A percentile compares a stretch with the other conserved stretches of the same genome.
Evolutionary conservation across 2,113 vertebrate species (phyloP).

Genomic region (Haplochromis burtoni): DNA sequence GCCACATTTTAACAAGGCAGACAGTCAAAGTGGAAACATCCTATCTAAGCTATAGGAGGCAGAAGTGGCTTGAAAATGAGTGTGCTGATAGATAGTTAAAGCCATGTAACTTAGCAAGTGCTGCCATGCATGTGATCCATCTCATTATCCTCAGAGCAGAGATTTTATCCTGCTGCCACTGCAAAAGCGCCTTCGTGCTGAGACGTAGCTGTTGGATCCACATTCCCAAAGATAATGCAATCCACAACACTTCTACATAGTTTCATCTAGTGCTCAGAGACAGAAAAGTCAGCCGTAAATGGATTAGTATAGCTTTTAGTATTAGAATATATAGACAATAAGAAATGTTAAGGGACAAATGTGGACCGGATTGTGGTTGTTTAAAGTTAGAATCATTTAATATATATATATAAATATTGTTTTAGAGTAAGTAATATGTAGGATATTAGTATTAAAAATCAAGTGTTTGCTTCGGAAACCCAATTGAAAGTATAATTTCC

Average conservation of each 20-base stretch:
- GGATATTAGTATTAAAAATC: background rate
- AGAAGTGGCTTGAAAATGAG: constrained; percentile 45
- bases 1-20: constrained; percentile 17
- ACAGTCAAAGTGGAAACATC: constrained; percentile 12
- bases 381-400: background rate
- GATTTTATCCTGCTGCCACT: constrained; percentile 44
- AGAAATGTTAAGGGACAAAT: background rate
- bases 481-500: background rate
- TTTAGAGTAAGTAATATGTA: background rate
- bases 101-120: constrained; percentile 41
- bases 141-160: constrained; percentile 49
- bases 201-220: constrained; percentile 23
- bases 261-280: background rate
- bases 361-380: background rate
- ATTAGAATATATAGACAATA: background rate
- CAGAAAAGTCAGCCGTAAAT: background rate
- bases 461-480: background rate
- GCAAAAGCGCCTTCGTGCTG: constrained; percentile 21
- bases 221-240: constrained; percentile 20
- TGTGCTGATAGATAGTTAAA: constrained; percentile 43
- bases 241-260: constrained; percentile 7
- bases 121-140: constrained; percentile 53
- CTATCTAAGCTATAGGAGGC: background rate
- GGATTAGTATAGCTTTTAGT: background rate
- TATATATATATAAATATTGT: background rate